These are phyloP conservation scores for Allophyes oxyacanthae DNA, from an alignment of 2,888 invertebrate genomes.

Conservation along the genomic window DNA sequence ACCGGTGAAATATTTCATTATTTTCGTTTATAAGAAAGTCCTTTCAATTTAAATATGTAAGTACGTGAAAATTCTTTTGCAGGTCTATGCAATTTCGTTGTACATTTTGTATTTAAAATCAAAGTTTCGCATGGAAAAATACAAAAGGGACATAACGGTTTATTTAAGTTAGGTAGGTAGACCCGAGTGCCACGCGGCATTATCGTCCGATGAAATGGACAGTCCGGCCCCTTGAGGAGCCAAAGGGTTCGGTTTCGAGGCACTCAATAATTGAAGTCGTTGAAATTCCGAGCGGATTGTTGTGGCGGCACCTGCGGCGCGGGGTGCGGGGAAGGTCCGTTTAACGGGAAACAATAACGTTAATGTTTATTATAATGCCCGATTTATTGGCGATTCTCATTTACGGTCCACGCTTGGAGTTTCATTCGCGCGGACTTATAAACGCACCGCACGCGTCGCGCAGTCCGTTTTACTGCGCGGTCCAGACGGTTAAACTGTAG, in stretches of 20 bases:
- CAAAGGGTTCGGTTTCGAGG: slow-evolving; percentile 84
- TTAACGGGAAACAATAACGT: slow-evolving; percentile 85
- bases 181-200: slow-evolving; percentile 74
- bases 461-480: slow-evolving; percentile 78
- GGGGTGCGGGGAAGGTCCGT: slow-evolving; percentile 57
- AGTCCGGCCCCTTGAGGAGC: slow-evolving; percentile 84
- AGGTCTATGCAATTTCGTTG: too few relatives aligned
- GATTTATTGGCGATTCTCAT: slow-evolving; percentile 87
- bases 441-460: slow-evolving; percentile 74
- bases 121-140: slow-evolving; percentile 53
- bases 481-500: slow-evolving; percentile 72
- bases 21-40: too few relatives aligned
- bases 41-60: too few relatives aligned
- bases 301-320: slow-evolving; percentile 79
- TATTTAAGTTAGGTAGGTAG: slow-evolving; percentile 75
- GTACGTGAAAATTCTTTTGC: too few relatives aligned
- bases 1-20: too few relatives aligned
- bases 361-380: slow-evolving; percentile 87
- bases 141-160: slow-evolving; percentile 72
- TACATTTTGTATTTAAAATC: too few relatives aligned
- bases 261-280: slow-evolving; percentile 89
- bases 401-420: slow-evolving; percentile 76
- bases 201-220: slow-evolving; percentile 83
- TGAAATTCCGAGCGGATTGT: slow-evolving; percentile 86
- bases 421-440: slow-evolving; percentile 80